Percentiles rank a stretch among this genome's conserved stretches.
Conservation (phyloP, 2,797 vertebrate species). For the Astyanax mexicanus region DNA sequence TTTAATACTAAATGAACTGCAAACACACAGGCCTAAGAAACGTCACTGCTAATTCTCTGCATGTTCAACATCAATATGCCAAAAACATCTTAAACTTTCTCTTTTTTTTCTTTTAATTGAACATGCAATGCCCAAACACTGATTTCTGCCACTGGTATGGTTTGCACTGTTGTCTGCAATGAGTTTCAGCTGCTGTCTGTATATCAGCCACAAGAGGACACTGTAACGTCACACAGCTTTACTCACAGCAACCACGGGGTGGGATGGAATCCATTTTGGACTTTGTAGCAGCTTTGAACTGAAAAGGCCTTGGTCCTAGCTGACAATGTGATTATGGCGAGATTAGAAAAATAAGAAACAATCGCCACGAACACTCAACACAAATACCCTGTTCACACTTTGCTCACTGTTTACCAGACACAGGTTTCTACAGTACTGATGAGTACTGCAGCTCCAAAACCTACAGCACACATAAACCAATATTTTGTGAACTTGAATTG, state of each 20-base stretch:
- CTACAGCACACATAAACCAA: slow-evolving; percentile 20
- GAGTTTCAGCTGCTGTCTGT: slow-evolving; percentile 27
- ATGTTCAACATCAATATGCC: background rate
- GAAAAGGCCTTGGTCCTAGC: slow-evolving; percentile 22
- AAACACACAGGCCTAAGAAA: slow-evolving; percentile 13
- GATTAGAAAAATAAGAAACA: slow-evolving; percentile 16
- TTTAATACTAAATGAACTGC: slow-evolving; percentile 18
- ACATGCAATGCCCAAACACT: slow-evolving; percentile 1
- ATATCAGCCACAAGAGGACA: slow-evolving; percentile 42
- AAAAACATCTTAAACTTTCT: background rate
- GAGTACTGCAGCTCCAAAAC: slow-evolving; percentile 21
- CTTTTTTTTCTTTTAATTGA: background rate
- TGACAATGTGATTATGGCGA: slow-evolving; percentile 3
- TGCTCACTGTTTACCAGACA: slow-evolving; percentile 28
- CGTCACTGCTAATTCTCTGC: background rate
- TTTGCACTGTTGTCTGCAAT: background rate
- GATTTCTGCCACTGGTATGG: background rate
- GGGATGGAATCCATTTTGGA: slow-evolving; percentile 29
- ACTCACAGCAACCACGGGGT: background rate
- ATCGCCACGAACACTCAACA: slow-evolving; percentile 15
- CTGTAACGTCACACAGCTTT: background rate
- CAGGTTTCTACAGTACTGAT: slow-evolving; percentile 26
- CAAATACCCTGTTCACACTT: slow-evolving; percentile 46
- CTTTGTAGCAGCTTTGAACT: slow-evolving; percentile 23
- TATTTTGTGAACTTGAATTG: slow-evolving; percentile 13